Percentiles rank a stretch among this genome's conserved stretches.
Evolutionary conservation across 1,140 invertebrate species (phyloP).

Genomic region (Drosophila tropicalis): DNA sequence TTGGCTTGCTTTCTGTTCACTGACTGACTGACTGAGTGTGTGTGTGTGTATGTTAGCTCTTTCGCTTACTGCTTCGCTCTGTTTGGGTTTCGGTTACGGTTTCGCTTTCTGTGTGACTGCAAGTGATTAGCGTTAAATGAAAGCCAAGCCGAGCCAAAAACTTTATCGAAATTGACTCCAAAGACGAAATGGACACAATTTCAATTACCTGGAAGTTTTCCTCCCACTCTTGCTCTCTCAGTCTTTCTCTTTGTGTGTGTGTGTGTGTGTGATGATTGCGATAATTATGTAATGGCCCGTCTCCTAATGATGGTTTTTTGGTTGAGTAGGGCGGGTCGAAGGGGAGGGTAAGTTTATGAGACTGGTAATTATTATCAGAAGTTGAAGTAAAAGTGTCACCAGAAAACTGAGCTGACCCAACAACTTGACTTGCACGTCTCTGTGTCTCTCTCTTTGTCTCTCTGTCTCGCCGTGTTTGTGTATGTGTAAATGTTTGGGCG

Average conservation of each 20-base stretch:
- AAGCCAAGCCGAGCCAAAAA: slow-evolving; percentile 61
- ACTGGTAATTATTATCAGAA: slow-evolving; percentile 58
- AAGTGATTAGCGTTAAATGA: slow-evolving; percentile 80
- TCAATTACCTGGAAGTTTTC: slow-evolving; percentile 65
- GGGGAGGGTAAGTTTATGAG: slow-evolving; percentile 64
- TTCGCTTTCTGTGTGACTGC: slow-evolving; percentile 62
- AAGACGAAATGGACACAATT: slow-evolving; percentile 67
- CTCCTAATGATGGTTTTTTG: slow-evolving; percentile 65
- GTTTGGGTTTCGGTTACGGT: slow-evolving; percentile 2
- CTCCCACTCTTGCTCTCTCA: not conserved
- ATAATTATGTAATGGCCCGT: slow-evolving; percentile 78
- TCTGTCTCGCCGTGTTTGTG: not conserved
- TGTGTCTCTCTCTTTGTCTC: not conserved
- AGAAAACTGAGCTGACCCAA: slow-evolving; percentile 29
- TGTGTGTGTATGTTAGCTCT: slow-evolving; percentile 1
- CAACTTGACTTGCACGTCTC: slow-evolving; percentile 23
- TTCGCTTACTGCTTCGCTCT: not conserved
- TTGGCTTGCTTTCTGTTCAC: slow-evolving; percentile 17
- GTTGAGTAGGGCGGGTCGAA: slow-evolving; percentile 33
- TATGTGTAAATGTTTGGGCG: too few relatives aligned
- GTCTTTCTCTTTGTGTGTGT: not conserved
- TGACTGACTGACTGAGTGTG: too few relatives aligned
- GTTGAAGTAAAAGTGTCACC: not conserved
- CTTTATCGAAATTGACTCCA: slow-evolving; percentile 80
- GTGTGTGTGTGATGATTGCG: slow-evolving; percentile 53